Evolutionary conservation across 2,113 vertebrate species (phyloP).

Genomic region (Pelodiscus sinensis): DNA sequence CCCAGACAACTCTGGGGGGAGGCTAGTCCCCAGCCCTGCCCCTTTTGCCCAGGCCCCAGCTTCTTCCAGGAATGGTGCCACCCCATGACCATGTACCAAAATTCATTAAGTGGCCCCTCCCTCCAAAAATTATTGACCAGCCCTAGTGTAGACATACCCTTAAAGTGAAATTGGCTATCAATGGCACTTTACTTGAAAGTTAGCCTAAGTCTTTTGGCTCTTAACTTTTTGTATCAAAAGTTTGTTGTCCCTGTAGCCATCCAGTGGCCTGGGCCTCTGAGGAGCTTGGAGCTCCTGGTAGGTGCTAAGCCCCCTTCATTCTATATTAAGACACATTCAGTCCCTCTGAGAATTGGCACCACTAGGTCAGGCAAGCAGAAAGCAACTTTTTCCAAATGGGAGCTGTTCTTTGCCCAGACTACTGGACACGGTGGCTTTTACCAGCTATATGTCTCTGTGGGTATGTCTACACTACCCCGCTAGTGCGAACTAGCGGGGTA

Average conservation of each 20-base stretch:
- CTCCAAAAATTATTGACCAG: too few relatives aligned
- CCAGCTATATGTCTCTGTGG: slow-evolving; percentile 16
- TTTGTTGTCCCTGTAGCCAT: background rate
- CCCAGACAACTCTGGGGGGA: too few relatives aligned
- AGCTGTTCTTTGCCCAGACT: slow-evolving; percentile 26
- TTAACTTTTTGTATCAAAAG: background rate
- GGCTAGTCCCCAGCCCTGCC: too few relatives aligned
- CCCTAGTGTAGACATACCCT: background rate
- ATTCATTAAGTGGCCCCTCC: too few relatives aligned
- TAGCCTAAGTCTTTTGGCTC: background rate
- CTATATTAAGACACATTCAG: background rate
- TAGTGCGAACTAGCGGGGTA: too few relatives aligned
- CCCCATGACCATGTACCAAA: too few relatives aligned
- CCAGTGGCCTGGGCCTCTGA: background rate
- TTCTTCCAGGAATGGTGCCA: too few relatives aligned
- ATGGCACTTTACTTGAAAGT: background rate
- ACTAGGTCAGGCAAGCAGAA: slow-evolving; percentile 3
- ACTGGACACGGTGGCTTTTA: background rate
- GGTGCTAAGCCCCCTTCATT: background rate
- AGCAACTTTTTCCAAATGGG: background rate
- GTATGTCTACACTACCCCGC: too few relatives aligned
- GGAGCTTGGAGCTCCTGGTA: background rate
- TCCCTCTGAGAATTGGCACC: background rate
- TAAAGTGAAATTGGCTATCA: background rate
- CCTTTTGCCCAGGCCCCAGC: too few relatives aligned